These are phyloP conservation scores for Pangasius larnaudii DNA, from an alignment of 2,797 vertebrate genomes.

Conservation along the genomic window DNA sequence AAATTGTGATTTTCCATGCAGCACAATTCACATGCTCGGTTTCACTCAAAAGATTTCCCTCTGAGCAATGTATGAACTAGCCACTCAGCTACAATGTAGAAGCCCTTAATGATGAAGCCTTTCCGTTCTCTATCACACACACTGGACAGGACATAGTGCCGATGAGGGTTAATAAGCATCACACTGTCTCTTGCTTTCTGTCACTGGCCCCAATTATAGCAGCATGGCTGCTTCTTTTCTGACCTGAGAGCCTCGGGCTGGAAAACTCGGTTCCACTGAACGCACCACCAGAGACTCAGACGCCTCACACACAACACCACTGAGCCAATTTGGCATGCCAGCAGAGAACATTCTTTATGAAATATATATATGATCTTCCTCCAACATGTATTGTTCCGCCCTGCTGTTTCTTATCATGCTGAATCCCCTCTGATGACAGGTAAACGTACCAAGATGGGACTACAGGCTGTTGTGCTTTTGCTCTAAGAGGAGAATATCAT, in stretches of 20 bases:
- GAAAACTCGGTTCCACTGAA: conserved; percentile 80
- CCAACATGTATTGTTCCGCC: conserved; percentile 79
- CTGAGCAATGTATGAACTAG: conserved; percentile 69
- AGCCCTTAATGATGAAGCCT: conserved; percentile 69
- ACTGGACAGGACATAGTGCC: conserved; percentile 69
- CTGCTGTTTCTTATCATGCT: conserved; percentile 74
- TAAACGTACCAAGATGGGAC: conserved; percentile 67
- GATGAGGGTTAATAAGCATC: conserved; percentile 79
- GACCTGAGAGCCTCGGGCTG: conserved; percentile 77
- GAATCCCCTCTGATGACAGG: conserved; percentile 67
- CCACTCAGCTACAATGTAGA: conserved; percentile 64
- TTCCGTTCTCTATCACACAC: conserved; percentile 73
- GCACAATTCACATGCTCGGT: conserved; percentile 76
- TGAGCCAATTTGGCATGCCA: conserved; percentile 78
- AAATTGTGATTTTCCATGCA: conserved; percentile 69
- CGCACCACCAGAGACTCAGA: conserved; percentile 75
- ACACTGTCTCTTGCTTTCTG: conserved; percentile 71
- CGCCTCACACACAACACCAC: conserved; percentile 49
- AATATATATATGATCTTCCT: conserved; percentile 83
- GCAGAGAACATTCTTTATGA: conserved; percentile 78
- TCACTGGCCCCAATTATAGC: conserved; percentile 81
- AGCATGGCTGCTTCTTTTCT: conserved; percentile 73
- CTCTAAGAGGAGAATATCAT: conserved; percentile 23
- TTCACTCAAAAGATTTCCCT: conserved; percentile 74
- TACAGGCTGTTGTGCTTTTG: conserved; percentile 29